Conservation (phyloP, 2,888 invertebrate genomes). For the Mallateleia sp. region DNA sequence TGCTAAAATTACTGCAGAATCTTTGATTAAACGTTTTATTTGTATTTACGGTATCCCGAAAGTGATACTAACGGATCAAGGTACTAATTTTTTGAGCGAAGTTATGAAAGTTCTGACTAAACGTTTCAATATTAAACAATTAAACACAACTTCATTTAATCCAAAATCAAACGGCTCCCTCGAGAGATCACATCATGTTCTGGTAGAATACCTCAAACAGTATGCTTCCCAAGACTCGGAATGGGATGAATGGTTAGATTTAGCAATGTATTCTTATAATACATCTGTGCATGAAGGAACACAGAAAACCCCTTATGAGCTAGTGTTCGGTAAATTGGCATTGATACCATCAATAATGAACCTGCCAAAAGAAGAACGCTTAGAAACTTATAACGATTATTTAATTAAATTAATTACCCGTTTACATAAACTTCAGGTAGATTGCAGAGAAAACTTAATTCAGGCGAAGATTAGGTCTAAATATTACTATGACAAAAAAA, state of each 20-base stretch:
- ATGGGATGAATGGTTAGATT: constrained; percentile 4
- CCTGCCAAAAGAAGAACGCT: too few species aligned
- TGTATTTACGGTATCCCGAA: neutral
- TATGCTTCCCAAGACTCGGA: neutral
- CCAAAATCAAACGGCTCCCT: constrained; percentile 12
- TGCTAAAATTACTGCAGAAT: neutral
- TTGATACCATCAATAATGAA: too few species aligned
- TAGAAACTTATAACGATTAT: too few species aligned
- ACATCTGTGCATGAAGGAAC: neutral
- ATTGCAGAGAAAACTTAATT: too few species aligned
- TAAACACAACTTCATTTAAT: constrained; percentile 18
- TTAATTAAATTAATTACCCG: too few species aligned
- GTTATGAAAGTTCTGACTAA: neutral
- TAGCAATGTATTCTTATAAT: constrained; percentile 2
- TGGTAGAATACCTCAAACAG: constrained; percentile 2
- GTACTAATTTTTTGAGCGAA: constrained; percentile 1
- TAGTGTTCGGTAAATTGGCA: neutral
- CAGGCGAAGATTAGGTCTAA: too few species aligned
- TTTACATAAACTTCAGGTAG: too few species aligned
- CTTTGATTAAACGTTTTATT: neutral
- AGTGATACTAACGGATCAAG: neutral
- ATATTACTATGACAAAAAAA: neutral
- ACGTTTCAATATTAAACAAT: constrained; percentile 30
- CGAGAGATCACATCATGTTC: constrained; percentile 10
- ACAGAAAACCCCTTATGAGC: neutral